A percentile compares a stretch with the other conserved stretches of the same genome.
Conservation (phyloP, 2,797 vertebrate species). For the Cossypha niveicapilla region DNA sequence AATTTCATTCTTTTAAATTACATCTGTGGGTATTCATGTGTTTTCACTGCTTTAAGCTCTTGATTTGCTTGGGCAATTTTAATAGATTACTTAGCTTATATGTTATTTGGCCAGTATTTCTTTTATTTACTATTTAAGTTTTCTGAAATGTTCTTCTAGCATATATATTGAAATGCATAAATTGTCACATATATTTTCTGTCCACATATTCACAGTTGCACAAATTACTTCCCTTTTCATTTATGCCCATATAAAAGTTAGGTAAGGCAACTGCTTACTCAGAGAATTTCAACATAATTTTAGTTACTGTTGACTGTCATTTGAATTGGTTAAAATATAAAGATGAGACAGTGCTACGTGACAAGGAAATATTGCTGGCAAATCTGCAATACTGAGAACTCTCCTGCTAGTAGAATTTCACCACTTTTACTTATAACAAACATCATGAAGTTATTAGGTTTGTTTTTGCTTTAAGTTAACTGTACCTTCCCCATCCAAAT, state of each 20-base stretch:
- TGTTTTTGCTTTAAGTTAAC: background rate
- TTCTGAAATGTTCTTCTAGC: background rate
- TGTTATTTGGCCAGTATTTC: background rate
- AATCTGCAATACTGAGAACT: background rate
- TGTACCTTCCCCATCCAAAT: background rate
- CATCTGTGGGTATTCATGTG: background rate
- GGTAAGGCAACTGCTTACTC: conserved; percentile 28
- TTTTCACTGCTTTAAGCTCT: background rate
- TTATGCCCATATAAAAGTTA: conserved; percentile 11
- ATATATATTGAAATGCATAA: background rate
- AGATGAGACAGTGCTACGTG: background rate
- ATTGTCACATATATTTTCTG: background rate
- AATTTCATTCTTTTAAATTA: background rate
- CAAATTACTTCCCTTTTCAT: conserved; percentile 29
- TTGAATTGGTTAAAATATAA: conserved; percentile 4
- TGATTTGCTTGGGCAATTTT: background rate
- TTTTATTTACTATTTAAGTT: background rate
- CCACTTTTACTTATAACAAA: background rate
- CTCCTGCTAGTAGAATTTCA: background rate
- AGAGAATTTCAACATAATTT: conserved; percentile 24
- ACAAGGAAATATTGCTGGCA: background rate
- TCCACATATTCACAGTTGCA: background rate
- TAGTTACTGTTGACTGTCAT: background rate
- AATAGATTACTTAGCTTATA: background rate
- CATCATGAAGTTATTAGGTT: background rate